Base-by-base conservation (phyloP, 1,140 invertebrate species). In the Cardiocondyla obscurior region DNA sequence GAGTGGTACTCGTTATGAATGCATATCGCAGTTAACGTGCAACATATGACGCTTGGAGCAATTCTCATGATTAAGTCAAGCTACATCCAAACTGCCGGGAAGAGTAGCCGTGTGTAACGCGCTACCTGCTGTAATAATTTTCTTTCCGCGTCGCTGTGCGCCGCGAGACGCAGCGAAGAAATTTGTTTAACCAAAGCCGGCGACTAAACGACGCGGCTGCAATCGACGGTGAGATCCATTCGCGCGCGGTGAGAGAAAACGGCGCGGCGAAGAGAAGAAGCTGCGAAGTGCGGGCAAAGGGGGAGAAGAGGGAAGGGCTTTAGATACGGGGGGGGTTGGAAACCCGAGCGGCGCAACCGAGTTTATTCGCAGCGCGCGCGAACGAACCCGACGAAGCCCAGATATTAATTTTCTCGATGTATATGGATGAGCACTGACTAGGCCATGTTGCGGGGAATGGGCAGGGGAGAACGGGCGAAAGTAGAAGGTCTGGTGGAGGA, bases 391-490 rank as follows among this genome's bases (percentile, higher is more conserved):
- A 88, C 84, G 86, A 90, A 92, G 85, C 88, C 74, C 88, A 89
- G 92, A 93, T 93, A 94, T 93, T 94, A 93, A 94, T 94, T 94
- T 94, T 93, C 90, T 81, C 91, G 89, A 93, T 94, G 92, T 94
- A 93, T 94, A 93, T 94, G 92, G 91, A 94, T 93, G 92, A 94
- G 92, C 91, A 89, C 87, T 87, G 89, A 92, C 89, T 92, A 79
- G 88, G 84, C 85, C 83, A 88, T 62, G 74, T 62, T 65, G 72
- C 57, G 64, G 53, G 39, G 53, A 58, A 6, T n/a, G n/a, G n/a
- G 44, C 7, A 25, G n/a, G 62, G 42, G 19, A 62, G 62, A 57
- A 57, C 58, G 42, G 58, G 74, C 58, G 74, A 73, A 67, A 22
- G 33, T 49, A 30, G 39, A 65, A 36, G 30, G 25, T 19, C 7